These are phyloP conservation scores for Girardia tigrina DNA, from an alignment of 2,888 invertebrate genomes.

Conservation along the genomic window DNA sequence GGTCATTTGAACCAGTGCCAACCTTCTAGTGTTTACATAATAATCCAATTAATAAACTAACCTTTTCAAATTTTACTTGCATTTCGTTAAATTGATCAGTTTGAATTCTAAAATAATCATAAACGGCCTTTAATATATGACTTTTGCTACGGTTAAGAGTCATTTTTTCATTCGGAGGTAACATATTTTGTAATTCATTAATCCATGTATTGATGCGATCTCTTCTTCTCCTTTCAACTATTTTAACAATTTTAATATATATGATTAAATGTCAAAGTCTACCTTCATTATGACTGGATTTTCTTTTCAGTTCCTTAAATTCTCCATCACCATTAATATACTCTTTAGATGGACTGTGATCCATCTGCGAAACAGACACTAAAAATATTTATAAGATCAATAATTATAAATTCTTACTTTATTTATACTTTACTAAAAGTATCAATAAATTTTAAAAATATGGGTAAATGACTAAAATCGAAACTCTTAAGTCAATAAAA, in stretches of 20 bases:
- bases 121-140: neutral
- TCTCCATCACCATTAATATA: neutral
- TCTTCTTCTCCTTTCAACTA: neutral
- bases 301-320: neutral
- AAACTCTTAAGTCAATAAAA: too few species aligned
- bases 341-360: constrained; percentile 7
- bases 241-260: neutral
- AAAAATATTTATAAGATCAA: too few species aligned
- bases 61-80: neutral
- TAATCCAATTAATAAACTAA: too few species aligned
- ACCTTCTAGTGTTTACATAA: too few species aligned
- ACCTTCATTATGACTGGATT: constrained; percentile 8
- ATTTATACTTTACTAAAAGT: too few species aligned
- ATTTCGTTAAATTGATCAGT: constrained; percentile 15
- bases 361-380: neutral
- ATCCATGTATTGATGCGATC: constrained; percentile 8
- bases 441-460: too few species aligned
- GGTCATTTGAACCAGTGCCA: too few species aligned
- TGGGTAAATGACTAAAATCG: too few species aligned
- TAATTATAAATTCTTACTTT: too few species aligned
- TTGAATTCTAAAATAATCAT: constrained; percentile 7
- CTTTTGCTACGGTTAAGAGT: constrained; percentile 8
- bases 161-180: neutral
- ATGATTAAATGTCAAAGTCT: neutral
- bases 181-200: constrained; percentile 15